Evolutionary conservation across 2,888 invertebrate genomes (phyloP).

Genomic region (Hermodice carunculata): DNA sequence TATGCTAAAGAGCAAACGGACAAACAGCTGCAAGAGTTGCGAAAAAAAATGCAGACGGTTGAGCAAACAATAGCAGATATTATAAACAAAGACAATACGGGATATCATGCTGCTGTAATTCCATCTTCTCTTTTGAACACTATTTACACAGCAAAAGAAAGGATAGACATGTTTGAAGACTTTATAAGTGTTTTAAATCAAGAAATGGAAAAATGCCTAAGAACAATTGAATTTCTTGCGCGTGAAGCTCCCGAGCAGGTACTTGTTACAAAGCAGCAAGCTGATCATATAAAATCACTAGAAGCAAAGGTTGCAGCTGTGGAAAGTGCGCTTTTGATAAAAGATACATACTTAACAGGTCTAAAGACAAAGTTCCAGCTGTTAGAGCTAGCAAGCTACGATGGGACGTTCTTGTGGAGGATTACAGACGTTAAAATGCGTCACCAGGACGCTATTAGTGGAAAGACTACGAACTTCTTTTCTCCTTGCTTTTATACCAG

Average conservation of each 20-base stretch:
- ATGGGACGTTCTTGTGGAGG: slow-evolving; percentile 66
- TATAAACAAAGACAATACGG: too few species aligned
- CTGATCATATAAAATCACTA: not conserved
- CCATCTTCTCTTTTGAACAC: not conserved
- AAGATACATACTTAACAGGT: not conserved
- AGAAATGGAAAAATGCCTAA: not conserved
- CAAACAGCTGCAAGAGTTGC: too few species aligned
- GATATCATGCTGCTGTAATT: too few species aligned
- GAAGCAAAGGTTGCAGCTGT: not conserved
- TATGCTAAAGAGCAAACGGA: too few species aligned
- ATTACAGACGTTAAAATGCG: slow-evolving; percentile 57
- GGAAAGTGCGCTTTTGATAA: not conserved
- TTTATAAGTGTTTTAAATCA: not conserved
- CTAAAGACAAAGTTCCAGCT: not conserved
- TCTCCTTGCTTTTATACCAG: slow-evolving; percentile 65
- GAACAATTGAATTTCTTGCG: not conserved
- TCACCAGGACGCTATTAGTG: slow-evolving; percentile 56
- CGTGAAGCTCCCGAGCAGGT: too few species aligned
- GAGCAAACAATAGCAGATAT: too few species aligned
- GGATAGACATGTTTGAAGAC: not conserved
- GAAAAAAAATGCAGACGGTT: too few species aligned
- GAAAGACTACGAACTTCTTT: slow-evolving; percentile 57
- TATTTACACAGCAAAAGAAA: not conserved
- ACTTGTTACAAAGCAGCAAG: not conserved
- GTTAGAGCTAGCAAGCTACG: slow-evolving; percentile 54